These are phyloP conservation scores for Eclectus roratus DNA, from an alignment of 2,113 vertebrate species.

Conservation along the genomic window DNA sequence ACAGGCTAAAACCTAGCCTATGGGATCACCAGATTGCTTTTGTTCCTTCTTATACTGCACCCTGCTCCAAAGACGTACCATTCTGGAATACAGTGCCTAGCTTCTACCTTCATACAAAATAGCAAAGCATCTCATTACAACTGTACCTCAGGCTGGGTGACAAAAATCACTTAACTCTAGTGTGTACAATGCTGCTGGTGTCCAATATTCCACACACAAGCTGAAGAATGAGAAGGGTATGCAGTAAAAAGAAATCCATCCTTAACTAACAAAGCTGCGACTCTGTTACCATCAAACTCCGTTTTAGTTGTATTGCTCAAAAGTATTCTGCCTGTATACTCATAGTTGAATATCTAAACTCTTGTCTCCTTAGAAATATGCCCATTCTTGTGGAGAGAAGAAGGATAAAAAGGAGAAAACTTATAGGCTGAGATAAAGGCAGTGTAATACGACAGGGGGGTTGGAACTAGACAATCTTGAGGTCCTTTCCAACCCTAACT, in stretches of 20 bases:
- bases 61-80: background rate
- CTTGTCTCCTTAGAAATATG: background rate
- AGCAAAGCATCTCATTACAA: background rate
- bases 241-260: background rate
- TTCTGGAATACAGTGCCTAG: background rate
- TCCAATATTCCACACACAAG: background rate
- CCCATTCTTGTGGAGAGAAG: background rate
- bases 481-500: background rate
- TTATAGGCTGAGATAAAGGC: background rate
- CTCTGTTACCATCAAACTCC: background rate
- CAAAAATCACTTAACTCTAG: background rate
- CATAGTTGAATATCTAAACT: background rate
- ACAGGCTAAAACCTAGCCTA: background rate
- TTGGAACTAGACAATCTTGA: background rate
- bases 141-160: background rate
- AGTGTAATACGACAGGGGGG: background rate
- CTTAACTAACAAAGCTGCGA: background rate
- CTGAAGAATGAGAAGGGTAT: background rate
- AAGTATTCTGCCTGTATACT: background rate
- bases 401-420: background rate
- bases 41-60: background rate
- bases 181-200: background rate
- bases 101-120: background rate
- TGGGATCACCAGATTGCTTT: fast-evolving
- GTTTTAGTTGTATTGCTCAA: background rate